phyloP scores from a whole-genome alignment of 2,888 invertebrate species.

The Agonopterix heracliana region DNA sequence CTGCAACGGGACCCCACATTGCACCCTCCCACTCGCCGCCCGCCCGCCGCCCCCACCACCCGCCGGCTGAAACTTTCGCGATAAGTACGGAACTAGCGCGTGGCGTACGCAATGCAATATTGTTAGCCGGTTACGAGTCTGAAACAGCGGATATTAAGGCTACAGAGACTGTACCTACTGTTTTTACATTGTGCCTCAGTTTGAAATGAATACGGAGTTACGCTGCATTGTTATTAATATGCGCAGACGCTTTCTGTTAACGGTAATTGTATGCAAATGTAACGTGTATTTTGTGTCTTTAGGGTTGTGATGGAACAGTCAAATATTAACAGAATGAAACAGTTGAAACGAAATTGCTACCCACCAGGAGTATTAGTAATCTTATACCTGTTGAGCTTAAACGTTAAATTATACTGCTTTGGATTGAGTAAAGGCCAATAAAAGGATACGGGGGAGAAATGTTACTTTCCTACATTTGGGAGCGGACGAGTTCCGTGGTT shows the following conservation, averaged over 20 bases:
- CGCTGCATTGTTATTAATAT: slow-evolving; percentile 54
- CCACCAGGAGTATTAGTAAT: too few relatives aligned
- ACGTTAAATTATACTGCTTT: too few relatives aligned
- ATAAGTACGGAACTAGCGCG: slow-evolving; percentile 75
- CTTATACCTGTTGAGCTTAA: too few relatives aligned
- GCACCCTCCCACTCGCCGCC: slow-evolving; percentile 20
- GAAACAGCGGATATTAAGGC: slow-evolving; percentile 74
- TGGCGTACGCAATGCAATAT: slow-evolving; percentile 75
- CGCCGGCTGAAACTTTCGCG: slow-evolving; percentile 71
- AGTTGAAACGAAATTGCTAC: too few relatives aligned
- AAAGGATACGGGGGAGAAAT: too few relatives aligned
- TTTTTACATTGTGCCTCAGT: slow-evolving; percentile 64
- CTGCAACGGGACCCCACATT: slow-evolving; percentile 41
- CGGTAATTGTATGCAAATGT: slow-evolving; percentile 14
- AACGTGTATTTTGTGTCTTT: not conserved
- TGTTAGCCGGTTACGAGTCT: slow-evolving; percentile 73
- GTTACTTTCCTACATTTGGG: too few relatives aligned
- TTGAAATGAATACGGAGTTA: slow-evolving; percentile 59
- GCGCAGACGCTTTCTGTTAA: slow-evolving; percentile 18
- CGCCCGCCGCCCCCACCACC: slow-evolving; percentile 21
- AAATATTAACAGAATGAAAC: too few relatives aligned
- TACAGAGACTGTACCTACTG: slow-evolving; percentile 53
- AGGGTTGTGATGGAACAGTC: not conserved
- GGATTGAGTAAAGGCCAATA: too few relatives aligned
- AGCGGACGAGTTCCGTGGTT: not conserved